Conservation (phyloP, 2,888 invertebrate species). For the Myathropa florea region DNA sequence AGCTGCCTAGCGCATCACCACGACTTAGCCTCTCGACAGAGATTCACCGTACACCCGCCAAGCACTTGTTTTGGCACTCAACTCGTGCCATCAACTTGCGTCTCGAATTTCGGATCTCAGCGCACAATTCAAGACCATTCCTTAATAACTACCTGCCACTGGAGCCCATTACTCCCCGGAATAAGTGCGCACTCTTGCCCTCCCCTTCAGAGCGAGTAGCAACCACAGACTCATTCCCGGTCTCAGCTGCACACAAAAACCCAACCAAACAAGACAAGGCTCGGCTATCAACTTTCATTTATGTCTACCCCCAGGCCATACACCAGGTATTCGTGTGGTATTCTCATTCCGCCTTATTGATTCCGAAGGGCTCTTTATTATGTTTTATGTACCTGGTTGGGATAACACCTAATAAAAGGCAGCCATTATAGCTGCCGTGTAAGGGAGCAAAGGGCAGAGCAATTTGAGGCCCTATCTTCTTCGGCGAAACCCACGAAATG, state of each 20-base stretch:
- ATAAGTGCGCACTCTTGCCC: not conserved
- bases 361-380: constrained; percentile 27
- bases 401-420: constrained; percentile 43
- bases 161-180: not conserved
- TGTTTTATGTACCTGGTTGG: constrained; percentile 22
- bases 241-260: not conserved
- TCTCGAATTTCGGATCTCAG: no score
- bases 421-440: constrained; percentile 1
- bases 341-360: constrained; percentile 32
- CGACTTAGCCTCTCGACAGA: no score
- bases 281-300: constrained; percentile 22
- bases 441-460: not conserved
- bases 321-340: not conserved
- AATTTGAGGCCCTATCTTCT: not conserved
- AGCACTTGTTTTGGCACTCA: not conserved
- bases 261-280: not conserved
- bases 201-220: not conserved
- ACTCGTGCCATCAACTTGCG: not conserved
- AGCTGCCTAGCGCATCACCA: no score
- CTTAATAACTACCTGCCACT: not conserved
- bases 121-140: no score
- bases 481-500: constrained; percentile 12
- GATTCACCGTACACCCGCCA: no score
- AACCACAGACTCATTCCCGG: not conserved
- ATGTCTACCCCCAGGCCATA: not conserved